These are phyloP conservation scores for Hylaea fasciaria DNA, from an alignment of 2,888 invertebrate species.

Conservation along the genomic window DNA sequence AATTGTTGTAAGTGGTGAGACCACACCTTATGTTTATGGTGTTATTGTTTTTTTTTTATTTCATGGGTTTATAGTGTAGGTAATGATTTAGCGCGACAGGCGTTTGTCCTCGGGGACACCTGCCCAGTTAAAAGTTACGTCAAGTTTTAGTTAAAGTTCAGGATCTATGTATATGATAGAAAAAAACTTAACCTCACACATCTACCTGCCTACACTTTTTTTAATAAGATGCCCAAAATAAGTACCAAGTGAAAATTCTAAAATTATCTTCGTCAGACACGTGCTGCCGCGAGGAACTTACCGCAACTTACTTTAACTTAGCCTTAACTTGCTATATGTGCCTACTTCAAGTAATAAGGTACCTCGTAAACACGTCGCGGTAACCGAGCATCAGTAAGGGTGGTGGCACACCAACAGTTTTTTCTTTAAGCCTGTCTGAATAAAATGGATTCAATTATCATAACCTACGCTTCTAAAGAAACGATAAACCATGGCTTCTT, in stretches of 20 bases:
- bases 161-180: too few species aligned
- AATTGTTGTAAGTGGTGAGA: too few species aligned
- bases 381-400: constrained; percentile 23
- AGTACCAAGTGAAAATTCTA: not conserved
- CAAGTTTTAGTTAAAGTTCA: too few species aligned
- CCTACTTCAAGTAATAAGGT: constrained; percentile 35
- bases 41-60: too few species aligned
- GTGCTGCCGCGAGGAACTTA: constrained; percentile 17
- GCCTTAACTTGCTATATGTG: constrained; percentile 32
- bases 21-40: too few species aligned
- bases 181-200: too few species aligned
- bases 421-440: not conserved
- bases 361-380: constrained; percentile 27
- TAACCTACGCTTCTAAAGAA: not conserved
- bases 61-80: too few species aligned
- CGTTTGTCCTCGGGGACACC: too few species aligned
- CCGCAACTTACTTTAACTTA: constrained; percentile 21
- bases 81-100: too few species aligned
- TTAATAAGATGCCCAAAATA: not conserved
- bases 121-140: too few species aligned
- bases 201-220: too few species aligned
- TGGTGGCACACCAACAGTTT: constrained; percentile 16
- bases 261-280: constrained; percentile 12
- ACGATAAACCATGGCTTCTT: not conserved
- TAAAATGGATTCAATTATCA: too few species aligned